Base-by-base conservation (phyloP, 2,113 vertebrate species). In the Rhinolophus sinicus region DNA sequence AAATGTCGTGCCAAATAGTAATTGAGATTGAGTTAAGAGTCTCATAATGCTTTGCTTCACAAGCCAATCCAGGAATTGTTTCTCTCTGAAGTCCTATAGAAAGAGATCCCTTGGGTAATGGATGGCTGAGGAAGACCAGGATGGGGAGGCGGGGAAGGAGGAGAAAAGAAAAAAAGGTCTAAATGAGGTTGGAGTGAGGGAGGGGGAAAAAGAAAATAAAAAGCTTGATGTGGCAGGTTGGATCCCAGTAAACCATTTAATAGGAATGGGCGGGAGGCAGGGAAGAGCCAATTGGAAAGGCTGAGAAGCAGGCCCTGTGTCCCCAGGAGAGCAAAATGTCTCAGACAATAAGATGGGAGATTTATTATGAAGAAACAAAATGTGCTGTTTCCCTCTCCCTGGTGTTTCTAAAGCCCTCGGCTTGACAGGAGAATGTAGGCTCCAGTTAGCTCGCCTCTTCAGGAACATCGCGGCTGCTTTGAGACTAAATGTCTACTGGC, bases 351-450 rank as follows among this genome's bases (percentile, higher is more conserved):
- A 98, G 96, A 97, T 88, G 82, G 95, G 90, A 98, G 96, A 98
- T 98, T 97, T 98, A 98, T 98, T 97, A 81, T 3, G 93, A 97
- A 97, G 96, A 98, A 97, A 97, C 83, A 83, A 94, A 97, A 97
- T 70, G 96, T 96, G 97, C 97, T 97, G 91, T 96, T 98, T 97
- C 92, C 85, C 88, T 98, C 97, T 98, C 97, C 96, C 97, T 83
- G 72, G 97, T 97, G 95, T 98, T 96, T 96, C 93, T 82, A 82
- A 98, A 97, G 97, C 97, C 94, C 94, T 98, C 95, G 96, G 96
- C 97, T 92, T 97, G 97, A 97, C 95, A 92, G 97, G 95, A 89
- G 96, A 2, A 82, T 76, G 77, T 28, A 90, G 97, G 93, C 90
- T 97, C 95, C 62, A 69, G 85, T 94, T 92, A 95, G 96, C 95